These are phyloP conservation scores for Loxodonta africana DNA, from an alignment of 2,113 vertebrate genomes.

Conservation along the genomic window DNA sequence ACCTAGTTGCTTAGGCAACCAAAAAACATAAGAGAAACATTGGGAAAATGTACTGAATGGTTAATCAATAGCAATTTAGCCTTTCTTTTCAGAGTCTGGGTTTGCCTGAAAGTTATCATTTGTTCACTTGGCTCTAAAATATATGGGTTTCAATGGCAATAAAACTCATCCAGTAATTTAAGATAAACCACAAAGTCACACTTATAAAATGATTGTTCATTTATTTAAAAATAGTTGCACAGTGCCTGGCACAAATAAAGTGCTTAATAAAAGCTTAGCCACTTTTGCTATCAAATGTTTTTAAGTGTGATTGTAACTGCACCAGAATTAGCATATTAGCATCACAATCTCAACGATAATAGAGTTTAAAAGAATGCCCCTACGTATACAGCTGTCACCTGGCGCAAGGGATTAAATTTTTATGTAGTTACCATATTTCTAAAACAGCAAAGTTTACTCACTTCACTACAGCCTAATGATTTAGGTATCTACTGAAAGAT, in stretches of 20 bases:
- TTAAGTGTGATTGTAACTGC: neutral
- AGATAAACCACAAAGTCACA: conserved; percentile 9
- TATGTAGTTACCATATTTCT: neutral
- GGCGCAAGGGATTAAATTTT: neutral
- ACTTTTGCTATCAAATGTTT: neutral
- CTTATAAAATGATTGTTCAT: neutral
- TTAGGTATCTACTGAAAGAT: neutral
- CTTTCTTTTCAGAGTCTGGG: conserved; percentile 60
- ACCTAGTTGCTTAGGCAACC: conserved; percentile 85
- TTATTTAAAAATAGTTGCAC: conserved; percentile 5
- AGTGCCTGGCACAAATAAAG: neutral
- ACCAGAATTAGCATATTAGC: neutral
- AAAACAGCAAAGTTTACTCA: conserved; percentile 32
- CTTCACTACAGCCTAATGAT: neutral
- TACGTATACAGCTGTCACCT: neutral
- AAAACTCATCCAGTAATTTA: conserved; percentile 11
- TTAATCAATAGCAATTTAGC: conserved; percentile 82
- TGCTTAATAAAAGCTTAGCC: neutral
- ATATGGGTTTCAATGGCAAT: neutral
- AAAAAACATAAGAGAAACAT: conserved; percentile 76
- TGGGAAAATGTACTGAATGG: conserved; percentile 83
- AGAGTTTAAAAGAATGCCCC: neutral
- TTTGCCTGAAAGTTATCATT: conserved; percentile 48
- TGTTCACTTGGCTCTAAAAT: conserved; percentile 47
- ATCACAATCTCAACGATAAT: neutral